Base-by-base conservation (phyloP, 2,888 invertebrate species). In the Stenodera caucasica region DNA sequence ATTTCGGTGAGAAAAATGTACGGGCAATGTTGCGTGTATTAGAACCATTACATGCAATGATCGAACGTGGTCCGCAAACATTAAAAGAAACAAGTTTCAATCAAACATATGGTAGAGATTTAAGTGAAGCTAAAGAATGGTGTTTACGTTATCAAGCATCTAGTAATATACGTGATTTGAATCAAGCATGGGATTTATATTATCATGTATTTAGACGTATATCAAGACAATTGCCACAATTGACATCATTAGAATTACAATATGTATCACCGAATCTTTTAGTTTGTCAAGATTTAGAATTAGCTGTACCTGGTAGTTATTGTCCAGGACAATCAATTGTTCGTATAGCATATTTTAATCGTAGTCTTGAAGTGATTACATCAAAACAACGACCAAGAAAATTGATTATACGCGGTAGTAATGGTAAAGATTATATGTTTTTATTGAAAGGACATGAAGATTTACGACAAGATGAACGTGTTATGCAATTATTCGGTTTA, bases 111-210 rank as follows among this genome's bases (percentile, higher is more conserved):
- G 96, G 95, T 0, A 85, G 95, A 53, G 99, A 99, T 78, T 83
- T 99, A 62, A 89, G 88, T 71, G 97, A 98, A 76, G 99, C 99
- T 0, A 90, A 92, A 71, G 96, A 96, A 72, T 98, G 96, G 93
- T 99, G 98, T 77, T 89, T 92, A 74, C 87, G 94, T 72, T 98
- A 91, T 78, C 81, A 90, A 85, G 86, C 89, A 23, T 92, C 95
- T 0, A 89, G 91, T 0, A 90, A 91, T 70, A 89, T 92, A 5
- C 89, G 96, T 68, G 98, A 99, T 75, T 81, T 99, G 67, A 97
- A 96, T 78, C 96, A 96, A 78, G 99, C 99, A 2, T 99, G 99
- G 99, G 98, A 99, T 78, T 85, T 98, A 35, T 99, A 99, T 82
- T 99, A 99, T 82, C 95, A 97, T 78, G 98, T 99, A 55, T 99